Percentiles rank a stretch among this genome's conserved stretches.
Evolutionary conservation across 92 coral and sea anemone genomes (phyloP).

Genomic region (Isaurus tuberculatus): DNA sequence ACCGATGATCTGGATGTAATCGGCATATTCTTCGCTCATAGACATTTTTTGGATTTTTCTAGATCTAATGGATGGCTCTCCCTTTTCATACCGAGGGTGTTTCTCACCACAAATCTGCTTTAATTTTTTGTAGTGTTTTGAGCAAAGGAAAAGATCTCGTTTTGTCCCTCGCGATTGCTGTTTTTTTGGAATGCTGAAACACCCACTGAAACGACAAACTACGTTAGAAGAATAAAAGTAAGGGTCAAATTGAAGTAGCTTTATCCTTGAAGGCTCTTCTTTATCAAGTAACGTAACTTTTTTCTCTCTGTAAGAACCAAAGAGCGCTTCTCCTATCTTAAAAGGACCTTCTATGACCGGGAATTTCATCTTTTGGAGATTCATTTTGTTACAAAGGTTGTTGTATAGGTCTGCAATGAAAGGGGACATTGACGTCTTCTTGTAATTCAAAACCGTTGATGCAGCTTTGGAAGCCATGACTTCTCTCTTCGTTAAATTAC

Average conservation of each 20-base stretch:
- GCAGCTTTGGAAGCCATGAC: conserved; percentile 22
- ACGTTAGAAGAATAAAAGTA: conserved; percentile 25
- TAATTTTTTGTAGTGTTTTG: conserved; percentile 11
- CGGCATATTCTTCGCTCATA: not conserved
- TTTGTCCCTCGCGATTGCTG: not conserved
- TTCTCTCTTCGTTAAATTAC: not conserved
- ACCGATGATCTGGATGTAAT: conserved; percentile 19
- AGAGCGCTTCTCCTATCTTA: not conserved
- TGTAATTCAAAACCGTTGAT: not conserved
- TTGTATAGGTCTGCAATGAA: not conserved
- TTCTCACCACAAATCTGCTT: not conserved
- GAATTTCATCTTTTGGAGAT: conserved; percentile 11
- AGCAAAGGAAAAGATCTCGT: conserved; percentile 21
- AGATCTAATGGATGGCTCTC: not conserved
- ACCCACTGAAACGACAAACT: conserved; percentile 10
- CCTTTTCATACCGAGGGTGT: not conserved
- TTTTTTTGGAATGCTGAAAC: not conserved
- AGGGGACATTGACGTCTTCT: not conserved
- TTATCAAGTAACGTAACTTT: not conserved
- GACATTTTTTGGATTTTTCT: not conserved
- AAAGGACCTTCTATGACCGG: conserved; percentile 1
- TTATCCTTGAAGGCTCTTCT: conserved; percentile 13
- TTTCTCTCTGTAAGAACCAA: conserved; percentile 7
- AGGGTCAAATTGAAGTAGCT: conserved; percentile 36
- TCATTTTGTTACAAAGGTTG: not conserved